Evolutionary conservation across 2,888 invertebrate genomes (phyloP).

Genomic region (Hydraecia micacea): DNA sequence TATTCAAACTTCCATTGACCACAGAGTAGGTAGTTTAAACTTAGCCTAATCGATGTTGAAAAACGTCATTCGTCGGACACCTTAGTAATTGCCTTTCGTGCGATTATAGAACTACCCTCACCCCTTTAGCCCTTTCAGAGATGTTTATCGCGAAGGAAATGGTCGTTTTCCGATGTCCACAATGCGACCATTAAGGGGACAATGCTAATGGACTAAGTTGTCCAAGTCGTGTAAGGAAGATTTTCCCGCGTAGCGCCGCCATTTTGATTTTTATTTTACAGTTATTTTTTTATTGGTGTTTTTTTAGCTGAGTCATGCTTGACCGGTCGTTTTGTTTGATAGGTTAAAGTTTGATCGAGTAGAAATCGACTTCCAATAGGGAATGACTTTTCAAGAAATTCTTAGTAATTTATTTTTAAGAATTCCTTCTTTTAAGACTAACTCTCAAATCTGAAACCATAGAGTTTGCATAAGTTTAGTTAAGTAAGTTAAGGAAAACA

Average conservation of each 20-base stretch:
- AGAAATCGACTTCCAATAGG: neutral
- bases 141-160: slow-evolving; percentile 90
- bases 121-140: slow-evolving; percentile 89
- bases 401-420: neutral
- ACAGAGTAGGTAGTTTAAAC: slow-evolving; percentile 58
- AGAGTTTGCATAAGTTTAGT: neutral
- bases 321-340: slow-evolving; percentile 7
- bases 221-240: slow-evolving; percentile 71
- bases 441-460: neutral
- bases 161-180: slow-evolving; percentile 90
- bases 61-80: slow-evolving; percentile 70
- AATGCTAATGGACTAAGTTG: slow-evolving; percentile 87
- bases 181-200: slow-evolving; percentile 87
- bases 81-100: slow-evolving; percentile 84
- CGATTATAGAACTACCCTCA: slow-evolving; percentile 82
- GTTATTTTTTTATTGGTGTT: slow-evolving; percentile 42
- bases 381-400: neutral
- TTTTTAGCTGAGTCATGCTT: slow-evolving; percentile 50
- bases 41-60: slow-evolving; percentile 65
- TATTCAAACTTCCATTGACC: slow-evolving; percentile 39
- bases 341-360: neutral
- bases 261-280: slow-evolving; percentile 61
- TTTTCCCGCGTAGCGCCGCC: slow-evolving; percentile 54
- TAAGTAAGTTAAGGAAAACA: too few species aligned
- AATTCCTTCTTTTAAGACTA: neutral